Evolutionary conservation across 2,113 vertebrate species (phyloP).

Genomic region (Corapipo altera): DNA sequence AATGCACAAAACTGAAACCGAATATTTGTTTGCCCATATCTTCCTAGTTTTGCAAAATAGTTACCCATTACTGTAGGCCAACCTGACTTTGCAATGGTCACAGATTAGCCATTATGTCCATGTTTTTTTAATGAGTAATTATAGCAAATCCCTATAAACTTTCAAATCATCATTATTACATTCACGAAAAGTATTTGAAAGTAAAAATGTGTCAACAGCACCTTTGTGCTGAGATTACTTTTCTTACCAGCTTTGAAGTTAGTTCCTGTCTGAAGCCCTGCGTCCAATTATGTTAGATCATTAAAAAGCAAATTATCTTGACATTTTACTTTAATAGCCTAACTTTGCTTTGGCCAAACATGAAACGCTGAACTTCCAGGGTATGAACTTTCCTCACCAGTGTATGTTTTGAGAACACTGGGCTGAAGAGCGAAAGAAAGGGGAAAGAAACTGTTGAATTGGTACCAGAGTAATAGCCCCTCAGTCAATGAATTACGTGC

Average conservation of each 20-base stretch:
- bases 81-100: not conserved
- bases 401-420: not conserved
- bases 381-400: not conserved
- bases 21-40: not conserved
- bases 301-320: not conserved
- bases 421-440: not conserved
- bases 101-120: not conserved
- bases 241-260: slow-evolving; percentile 16
- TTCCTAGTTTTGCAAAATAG: not conserved
- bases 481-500: not conserved
- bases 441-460: not conserved
- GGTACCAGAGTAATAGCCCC: not conserved
- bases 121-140: not conserved
- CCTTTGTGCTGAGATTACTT: not conserved
- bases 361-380: not conserved
- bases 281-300: not conserved
- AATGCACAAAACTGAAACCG: not conserved
- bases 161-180: not conserved
- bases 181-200: not conserved
- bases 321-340: slow-evolving; percentile 26
- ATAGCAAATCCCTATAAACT: not conserved
- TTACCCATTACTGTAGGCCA: not conserved
- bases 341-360: slow-evolving; percentile 8
- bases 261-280: not conserved
- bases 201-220: not conserved